These are phyloP conservation scores for Tretioscincus oriximinensis DNA, from an alignment of 2,113 vertebrate species.

Conservation along the genomic window DNA sequence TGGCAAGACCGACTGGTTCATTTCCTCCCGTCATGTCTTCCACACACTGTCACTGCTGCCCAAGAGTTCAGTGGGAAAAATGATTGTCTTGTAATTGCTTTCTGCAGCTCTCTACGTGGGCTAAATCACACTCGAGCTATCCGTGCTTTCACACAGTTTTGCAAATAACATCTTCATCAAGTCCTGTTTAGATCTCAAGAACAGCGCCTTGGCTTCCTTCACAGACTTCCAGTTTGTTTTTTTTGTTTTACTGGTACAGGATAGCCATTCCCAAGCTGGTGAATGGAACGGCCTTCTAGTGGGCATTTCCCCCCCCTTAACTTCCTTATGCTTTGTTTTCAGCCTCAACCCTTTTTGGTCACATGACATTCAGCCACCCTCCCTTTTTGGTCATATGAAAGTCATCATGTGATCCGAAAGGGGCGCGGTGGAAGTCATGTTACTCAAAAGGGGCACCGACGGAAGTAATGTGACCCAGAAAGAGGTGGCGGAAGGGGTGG, in stretches of 20 bases:
- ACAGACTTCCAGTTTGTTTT: background rate
- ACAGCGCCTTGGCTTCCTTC: background rate
- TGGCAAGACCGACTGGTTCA: background rate
- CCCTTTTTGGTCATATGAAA: no score
- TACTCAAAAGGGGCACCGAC: no score
- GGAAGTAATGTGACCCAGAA: no score
- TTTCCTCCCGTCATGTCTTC: slow-evolving; percentile 4
- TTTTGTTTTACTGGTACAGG: background rate
- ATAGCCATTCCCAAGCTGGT: no score
- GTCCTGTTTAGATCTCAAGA: background rate
- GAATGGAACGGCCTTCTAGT: no score
- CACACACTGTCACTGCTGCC: background rate
- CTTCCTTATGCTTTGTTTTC: no score
- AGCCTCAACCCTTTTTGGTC: no score
- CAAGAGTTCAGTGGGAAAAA: background rate
- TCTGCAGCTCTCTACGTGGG: background rate
- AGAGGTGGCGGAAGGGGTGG: no score
- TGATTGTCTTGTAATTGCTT: slow-evolving; percentile 26
- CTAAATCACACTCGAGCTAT: slow-evolving; percentile 16
- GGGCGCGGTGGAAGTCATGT: no score
- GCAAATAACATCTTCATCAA: slow-evolving; percentile 19
- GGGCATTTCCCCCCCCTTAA: no score
- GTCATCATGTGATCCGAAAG: no score
- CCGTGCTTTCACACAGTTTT: background rate
- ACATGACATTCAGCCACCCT: no score